These are phyloP conservation scores for Poecile montanus DNA, from an alignment of 2,797 vertebrate species.

Conservation along the genomic window DNA sequence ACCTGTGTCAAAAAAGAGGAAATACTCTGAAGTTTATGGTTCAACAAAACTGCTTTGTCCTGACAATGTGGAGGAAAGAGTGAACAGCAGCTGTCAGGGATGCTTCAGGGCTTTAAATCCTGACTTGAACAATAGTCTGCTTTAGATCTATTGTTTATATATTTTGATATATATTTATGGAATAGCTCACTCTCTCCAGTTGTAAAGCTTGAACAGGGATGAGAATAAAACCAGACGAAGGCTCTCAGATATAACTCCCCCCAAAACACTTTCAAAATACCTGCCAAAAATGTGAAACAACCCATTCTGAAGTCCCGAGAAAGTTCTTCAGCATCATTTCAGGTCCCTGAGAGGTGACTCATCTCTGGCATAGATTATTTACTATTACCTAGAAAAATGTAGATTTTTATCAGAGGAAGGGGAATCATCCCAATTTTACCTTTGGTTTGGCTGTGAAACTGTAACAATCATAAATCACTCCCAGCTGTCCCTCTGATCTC, in stretches of 20 bases:
- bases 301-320: neutral
- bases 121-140: neutral
- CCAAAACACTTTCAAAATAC: neutral
- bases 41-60: neutral
- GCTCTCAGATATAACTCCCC: neutral
- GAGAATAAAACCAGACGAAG: neutral
- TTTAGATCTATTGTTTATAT: neutral
- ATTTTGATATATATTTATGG: neutral
- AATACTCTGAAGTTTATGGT: neutral
- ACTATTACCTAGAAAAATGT: neutral
- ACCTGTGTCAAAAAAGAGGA: neutral
- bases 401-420: neutral
- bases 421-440: constrained; percentile 25
- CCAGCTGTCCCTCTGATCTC: constrained; percentile 17
- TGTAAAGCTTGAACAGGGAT: neutral
- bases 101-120: neutral
- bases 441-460: constrained; percentile 12
- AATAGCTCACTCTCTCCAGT: neutral
- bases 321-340: neutral
- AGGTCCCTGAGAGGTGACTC: neutral
- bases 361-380: neutral
- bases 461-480: constrained; percentile 28
- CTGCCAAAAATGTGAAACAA: neutral
- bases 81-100: neutral
- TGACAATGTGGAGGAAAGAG: neutral